A percentile compares a stretch with the other conserved stretches of the same genome.
These are phyloP conservation scores for Lasioglossum marginatum DNA, from an alignment of 2,888 invertebrate genomes.

Conservation along the genomic window DNA sequence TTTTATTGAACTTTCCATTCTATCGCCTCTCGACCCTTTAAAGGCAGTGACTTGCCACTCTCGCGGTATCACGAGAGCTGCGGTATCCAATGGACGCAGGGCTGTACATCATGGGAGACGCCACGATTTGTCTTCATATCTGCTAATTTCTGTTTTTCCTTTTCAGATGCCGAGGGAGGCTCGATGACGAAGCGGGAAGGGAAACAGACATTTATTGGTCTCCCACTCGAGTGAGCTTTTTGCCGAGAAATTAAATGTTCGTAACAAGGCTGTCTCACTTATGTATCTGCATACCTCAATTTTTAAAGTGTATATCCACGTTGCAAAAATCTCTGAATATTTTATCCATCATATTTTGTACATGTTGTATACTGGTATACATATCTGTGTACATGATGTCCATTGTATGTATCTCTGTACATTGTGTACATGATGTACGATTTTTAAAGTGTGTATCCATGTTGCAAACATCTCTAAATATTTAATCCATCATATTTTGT, in stretches of 20 bases:
- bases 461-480: too few relatives aligned
- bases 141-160: conserved; percentile 34
- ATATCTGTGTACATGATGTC: too few relatives aligned
- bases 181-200: conserved; percentile 7
- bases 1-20: conserved; percentile 42
- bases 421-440: too few relatives aligned
- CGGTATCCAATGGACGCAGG: conserved; percentile 18
- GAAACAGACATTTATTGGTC: not conserved
- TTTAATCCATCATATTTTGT: too few relatives aligned
- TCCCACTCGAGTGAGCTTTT: not conserved
- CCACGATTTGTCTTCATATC: conserved; percentile 48
- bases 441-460: not conserved
- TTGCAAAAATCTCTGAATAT: too few relatives aligned
- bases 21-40: conserved; percentile 53
- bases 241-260: not conserved
- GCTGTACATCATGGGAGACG: conserved; percentile 14
- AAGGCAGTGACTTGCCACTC: conserved; percentile 54
- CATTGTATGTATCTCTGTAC: too few relatives aligned
- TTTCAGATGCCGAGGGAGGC: not conserved
- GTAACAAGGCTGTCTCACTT: not conserved
- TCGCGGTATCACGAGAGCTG: conserved; percentile 29
- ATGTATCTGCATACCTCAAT: not conserved
- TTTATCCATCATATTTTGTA: too few relatives aligned
- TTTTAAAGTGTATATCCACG: not conserved
- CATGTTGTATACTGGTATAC: too few relatives aligned